Conservation (phyloP, 2,113 vertebrate genomes). For the Agelaius tricolor region DNA sequence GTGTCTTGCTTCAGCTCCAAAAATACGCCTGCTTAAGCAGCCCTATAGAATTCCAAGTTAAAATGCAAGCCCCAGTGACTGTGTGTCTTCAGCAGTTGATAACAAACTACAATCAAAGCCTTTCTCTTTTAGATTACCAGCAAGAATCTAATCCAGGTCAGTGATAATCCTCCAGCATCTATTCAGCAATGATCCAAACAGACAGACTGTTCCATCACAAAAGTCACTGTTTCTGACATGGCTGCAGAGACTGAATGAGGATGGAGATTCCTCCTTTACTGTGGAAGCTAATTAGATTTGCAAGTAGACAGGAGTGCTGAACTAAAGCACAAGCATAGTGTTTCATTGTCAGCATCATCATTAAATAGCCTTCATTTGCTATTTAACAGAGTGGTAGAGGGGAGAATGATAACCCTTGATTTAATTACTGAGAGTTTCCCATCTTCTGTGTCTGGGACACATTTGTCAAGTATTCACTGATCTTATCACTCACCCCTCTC, state of each 20-base stretch:
- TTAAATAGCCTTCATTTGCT: background rate
- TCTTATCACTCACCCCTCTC: background rate
- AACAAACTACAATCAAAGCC: constrained; percentile 45
- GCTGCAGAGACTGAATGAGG: background rate
- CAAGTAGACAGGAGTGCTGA: background rate
- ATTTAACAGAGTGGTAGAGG: background rate
- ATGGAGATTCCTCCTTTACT: background rate
- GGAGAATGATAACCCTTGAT: background rate
- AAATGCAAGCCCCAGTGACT: constrained; percentile 44
- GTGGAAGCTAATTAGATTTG: background rate
- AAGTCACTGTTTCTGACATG: background rate
- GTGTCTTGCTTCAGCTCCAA: background rate
- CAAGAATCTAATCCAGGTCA: constrained; percentile 49
- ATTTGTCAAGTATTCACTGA: background rate
- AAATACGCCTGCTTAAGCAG: background rate
- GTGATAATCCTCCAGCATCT: constrained; percentile 30
- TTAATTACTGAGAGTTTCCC: background rate
- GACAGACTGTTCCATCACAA: constrained; percentile 7
- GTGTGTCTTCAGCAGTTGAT: constrained; percentile 29
- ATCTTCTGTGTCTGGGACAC: background rate
- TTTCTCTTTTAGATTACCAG: constrained; percentile 35
- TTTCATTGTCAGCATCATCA: background rate
- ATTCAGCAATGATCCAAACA: background rate
- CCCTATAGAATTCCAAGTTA: constrained; percentile 45
- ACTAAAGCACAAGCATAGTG: background rate